Percentiles rank a stretch among this genome's conserved stretches.
phyloP scores from a whole-genome alignment of 1,140 invertebrate genomes.

The Brachionus paranguensis region DNA sequence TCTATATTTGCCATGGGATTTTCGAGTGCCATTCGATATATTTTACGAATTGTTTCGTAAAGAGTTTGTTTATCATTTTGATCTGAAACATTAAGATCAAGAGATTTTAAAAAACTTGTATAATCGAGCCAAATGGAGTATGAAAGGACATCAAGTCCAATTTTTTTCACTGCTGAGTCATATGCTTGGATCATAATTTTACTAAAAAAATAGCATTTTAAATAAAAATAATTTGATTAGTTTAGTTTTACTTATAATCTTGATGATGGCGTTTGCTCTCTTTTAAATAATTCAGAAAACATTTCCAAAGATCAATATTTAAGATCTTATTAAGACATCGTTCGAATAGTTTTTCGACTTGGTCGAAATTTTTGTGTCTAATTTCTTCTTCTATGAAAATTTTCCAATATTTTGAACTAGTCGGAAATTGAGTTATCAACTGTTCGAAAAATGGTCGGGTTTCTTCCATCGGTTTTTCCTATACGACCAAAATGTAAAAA shows the following conservation, averaged over 20 bases:
- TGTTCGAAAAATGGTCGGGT: slow-evolving; percentile 85
- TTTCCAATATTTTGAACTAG: slow-evolving; percentile 94
- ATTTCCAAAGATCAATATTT: slow-evolving; percentile 96
- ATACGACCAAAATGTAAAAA: slow-evolving; percentile 45
- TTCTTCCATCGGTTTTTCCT: slow-evolving; percentile 81
- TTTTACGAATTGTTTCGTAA: slow-evolving; percentile 72
- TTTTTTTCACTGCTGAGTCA: slow-evolving; percentile 96
- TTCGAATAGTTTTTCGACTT: slow-evolving; percentile 97
- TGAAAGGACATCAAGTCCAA: slow-evolving; percentile 93
- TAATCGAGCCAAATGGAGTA: slow-evolving; percentile 96
- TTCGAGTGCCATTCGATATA: slow-evolving; percentile 85
- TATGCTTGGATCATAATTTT: slow-evolving; percentile 99
- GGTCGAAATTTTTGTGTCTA: slow-evolving; percentile 71
- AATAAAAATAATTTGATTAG: not conserved
- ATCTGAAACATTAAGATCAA: not conserved
- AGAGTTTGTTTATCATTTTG: not conserved
- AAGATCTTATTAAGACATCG: slow-evolving; percentile 93
- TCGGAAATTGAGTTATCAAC: slow-evolving; percentile 84
- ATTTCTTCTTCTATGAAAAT: slow-evolving; percentile 99
- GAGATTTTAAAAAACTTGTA: slow-evolving; percentile 70
- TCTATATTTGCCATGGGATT: slow-evolving; percentile 97
- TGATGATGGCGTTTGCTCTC: slow-evolving; percentile 87
- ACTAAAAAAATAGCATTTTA: slow-evolving; percentile 58
- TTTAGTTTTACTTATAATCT: slow-evolving; percentile 77
- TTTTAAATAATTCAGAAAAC: slow-evolving; percentile 96